Base-by-base conservation (phyloP, 2,797 vertebrate species). In the Enoplosus armatus region DNA sequence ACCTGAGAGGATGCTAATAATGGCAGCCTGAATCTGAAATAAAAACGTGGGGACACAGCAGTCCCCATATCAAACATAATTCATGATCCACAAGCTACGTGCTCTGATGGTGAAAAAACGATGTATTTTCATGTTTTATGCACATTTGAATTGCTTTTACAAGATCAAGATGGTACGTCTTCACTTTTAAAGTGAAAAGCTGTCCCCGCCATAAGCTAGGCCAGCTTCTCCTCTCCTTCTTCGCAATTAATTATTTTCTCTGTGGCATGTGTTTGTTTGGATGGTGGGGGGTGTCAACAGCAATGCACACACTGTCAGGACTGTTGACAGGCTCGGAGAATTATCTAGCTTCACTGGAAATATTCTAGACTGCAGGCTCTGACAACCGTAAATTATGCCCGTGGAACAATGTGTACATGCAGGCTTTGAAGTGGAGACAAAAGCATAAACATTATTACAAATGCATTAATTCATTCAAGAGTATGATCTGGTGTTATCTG, bases 121-220 rank as follows among this genome's bases (percentile, higher is more conserved):
- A 88, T 94, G 93, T 92, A 88, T 94, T 95, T 95, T 95, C 92
- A 95, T 95, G 95, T 95, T 95, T 95, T 92, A 95, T 95, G 91
- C 94, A 94, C 94, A 93, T 92, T 91, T 91, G 93, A 93, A 93
- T 92, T 85, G 91, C 93, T 91, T 92, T 93, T 95, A 95, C 93
- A 95, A 95, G 93, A 95, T 94, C 94, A 94, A 95, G 92, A 93
- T 88, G 85, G 87, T 84, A 58, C 80, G 76, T 91, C 90, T 92
- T 83, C 75, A 83, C 88, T 90, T 87, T 89, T 90, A 89, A 93
- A 92, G 82, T 69, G 86, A 93, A 84, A 89, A 90, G 92, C 90
- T 87, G 89, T 90, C 89, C 90, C 79, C 50, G 79, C 86, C 79
- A 69, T 83, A 84, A 94, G 90, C 90, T 84, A 69, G 89, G 89